Evolutionary conservation across 2,888 invertebrate species (phyloP).

Genomic region (Philonicus albiceps): DNA sequence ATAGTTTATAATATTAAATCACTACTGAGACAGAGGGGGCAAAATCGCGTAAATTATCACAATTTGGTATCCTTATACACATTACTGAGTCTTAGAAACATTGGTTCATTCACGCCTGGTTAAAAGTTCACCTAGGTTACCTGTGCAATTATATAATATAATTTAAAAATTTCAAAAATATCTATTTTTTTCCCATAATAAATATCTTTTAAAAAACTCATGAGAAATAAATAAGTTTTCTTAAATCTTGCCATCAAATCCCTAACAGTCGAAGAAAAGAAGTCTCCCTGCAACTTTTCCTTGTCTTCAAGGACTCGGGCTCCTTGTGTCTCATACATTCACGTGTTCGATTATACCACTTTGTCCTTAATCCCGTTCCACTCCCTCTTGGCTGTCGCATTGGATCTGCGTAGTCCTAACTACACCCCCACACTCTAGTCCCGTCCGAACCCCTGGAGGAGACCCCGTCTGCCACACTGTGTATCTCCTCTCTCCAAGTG

Average conservation of each 20-base stretch:
- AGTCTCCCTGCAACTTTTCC: not conserved
- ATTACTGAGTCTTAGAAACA: too few relatives aligned
- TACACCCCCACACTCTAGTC: not conserved
- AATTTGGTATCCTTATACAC: too few relatives aligned
- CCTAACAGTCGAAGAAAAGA: not conserved
- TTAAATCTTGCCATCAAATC: not conserved
- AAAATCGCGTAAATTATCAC: too few relatives aligned
- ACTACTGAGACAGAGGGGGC: too few relatives aligned
- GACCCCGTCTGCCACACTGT: slow-evolving; percentile 1
- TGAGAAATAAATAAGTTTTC: not conserved
- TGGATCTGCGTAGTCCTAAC: not conserved
- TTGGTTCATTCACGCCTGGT: too few relatives aligned
- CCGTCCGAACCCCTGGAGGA: slow-evolving; percentile 10
- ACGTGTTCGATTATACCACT: slow-evolving; percentile 29
- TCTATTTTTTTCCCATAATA: not conserved
- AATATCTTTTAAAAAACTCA: not conserved
- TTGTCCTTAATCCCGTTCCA: not conserved
- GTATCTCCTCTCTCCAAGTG: slow-evolving; percentile 31
- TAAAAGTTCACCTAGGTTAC: too few relatives aligned
- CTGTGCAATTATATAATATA: too few relatives aligned
- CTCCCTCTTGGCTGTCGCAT: not conserved
- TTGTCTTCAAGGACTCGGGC: not conserved
- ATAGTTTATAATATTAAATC: too few relatives aligned
- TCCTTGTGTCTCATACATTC: not conserved
- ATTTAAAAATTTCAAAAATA: too few relatives aligned